Conservation (phyloP, 1,140 invertebrate genomes). For the Zelostemma sp. region DNA sequence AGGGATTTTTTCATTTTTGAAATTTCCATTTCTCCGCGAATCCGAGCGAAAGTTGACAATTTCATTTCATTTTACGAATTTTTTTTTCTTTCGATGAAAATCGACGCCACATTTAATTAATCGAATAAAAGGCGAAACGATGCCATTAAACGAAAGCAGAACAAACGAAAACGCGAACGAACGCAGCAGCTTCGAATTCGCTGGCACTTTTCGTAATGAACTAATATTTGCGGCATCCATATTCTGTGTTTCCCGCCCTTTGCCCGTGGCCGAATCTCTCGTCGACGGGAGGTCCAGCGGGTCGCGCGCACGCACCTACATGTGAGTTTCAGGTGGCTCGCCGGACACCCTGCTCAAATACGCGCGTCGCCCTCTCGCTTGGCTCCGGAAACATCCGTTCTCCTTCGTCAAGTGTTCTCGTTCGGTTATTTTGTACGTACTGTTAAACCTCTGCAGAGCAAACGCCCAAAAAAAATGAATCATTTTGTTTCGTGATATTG, state of each 20-base stretch:
- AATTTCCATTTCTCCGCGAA: too few relatives aligned
- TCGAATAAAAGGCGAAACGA: conserved; percentile 42
- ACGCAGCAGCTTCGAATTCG: conserved; percentile 51
- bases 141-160: conserved; percentile 61
- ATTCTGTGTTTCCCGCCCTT: conserved; percentile 31
- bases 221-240: conserved; percentile 68
- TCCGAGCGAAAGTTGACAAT: too few relatives aligned
- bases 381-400: conserved; percentile 43
- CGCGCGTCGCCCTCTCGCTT: conserved; percentile 45
- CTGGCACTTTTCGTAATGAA: conserved; percentile 70
- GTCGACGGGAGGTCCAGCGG: conserved; percentile 20
- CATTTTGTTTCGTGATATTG: too few relatives aligned
- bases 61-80: too few relatives aligned
- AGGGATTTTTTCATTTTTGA: too few relatives aligned
- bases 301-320: conserved; percentile 14
- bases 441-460: too few relatives aligned
- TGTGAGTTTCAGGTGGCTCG: conserved; percentile 45
- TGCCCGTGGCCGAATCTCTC: conserved; percentile 19
- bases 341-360: conserved; percentile 54
- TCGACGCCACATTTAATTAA: conserved; percentile 41
- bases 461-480: too few relatives aligned
- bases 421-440: too few relatives aligned
- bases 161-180: conserved; percentile 50
- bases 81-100: too few relatives aligned
- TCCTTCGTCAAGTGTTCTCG: conserved; percentile 39